phyloP scores from a whole-genome alignment of 2,113 vertebrate genomes.

The Zootoca vivipara region DNA sequence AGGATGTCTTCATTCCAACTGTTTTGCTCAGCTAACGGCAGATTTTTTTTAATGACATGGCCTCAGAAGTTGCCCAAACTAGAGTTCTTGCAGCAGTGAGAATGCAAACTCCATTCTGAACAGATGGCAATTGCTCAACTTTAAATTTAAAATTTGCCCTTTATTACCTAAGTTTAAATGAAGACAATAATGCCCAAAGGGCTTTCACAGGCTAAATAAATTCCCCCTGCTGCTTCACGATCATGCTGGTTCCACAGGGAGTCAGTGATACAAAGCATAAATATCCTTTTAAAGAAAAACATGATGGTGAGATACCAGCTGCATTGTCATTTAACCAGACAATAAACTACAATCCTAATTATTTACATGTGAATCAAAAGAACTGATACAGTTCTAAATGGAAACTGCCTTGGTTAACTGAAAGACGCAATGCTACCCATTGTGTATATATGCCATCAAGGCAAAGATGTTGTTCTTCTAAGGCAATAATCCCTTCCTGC shows the following conservation, averaged over 20 bases:
- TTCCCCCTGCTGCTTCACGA: constrained; percentile 43
- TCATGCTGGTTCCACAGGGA: constrained; percentile 5
- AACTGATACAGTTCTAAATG: constrained; percentile 19
- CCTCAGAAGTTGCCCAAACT: neutral
- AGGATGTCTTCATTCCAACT: neutral
- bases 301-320: constrained; percentile 30
- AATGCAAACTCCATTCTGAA: neutral
- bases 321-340: constrained; percentile 26
- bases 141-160: constrained; percentile 40
- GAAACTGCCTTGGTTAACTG: neutral
- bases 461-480: neutral
- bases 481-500: neutral
- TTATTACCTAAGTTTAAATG: constrained; percentile 54
- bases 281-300: neutral
- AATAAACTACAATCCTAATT: neutral
- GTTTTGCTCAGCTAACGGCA: neutral
- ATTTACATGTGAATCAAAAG: constrained; percentile 23
- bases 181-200: constrained; percentile 28
- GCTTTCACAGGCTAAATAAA: constrained; percentile 43
- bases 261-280: neutral
- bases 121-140: constrained; percentile 51
- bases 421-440: neutral
- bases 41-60: neutral
- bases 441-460: neutral
- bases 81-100: constrained; percentile 13